These are phyloP conservation scores for Apistogramma diplotaenia DNA, from an alignment of 2,113 vertebrate genomes.

Conservation along the genomic window DNA sequence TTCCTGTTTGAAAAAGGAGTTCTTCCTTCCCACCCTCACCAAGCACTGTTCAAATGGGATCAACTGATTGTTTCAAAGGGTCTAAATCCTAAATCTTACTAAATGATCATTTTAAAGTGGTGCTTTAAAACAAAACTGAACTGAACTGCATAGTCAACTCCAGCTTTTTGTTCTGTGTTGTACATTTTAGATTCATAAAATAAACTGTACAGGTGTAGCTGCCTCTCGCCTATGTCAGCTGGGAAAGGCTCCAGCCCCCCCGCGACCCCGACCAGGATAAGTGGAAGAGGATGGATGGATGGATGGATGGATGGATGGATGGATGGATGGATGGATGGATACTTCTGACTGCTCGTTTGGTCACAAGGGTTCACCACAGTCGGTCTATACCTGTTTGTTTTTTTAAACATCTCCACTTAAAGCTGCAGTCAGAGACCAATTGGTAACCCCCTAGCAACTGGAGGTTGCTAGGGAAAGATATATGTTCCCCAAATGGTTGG, in stretches of 20 bases:
- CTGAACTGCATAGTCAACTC: too few relatives aligned
- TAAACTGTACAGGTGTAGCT: too few relatives aligned
- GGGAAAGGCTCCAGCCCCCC: too few relatives aligned
- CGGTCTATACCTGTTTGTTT: background rate
- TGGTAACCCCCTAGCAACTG: background rate
- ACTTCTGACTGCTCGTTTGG: background rate
- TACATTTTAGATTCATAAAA: too few relatives aligned
- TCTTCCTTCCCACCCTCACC: background rate
- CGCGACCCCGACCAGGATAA: too few relatives aligned
- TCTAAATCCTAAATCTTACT: too few relatives aligned
- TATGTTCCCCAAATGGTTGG: background rate
- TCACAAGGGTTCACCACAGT: background rate
- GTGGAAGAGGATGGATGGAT: too few relatives aligned
- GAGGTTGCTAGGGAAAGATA: background rate
- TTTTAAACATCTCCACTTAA: background rate
- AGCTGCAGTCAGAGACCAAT: background rate
- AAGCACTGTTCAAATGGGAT: background rate
- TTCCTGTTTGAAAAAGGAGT: background rate
- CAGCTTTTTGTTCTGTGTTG: background rate
- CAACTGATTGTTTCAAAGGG: background rate
- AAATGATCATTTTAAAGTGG: too few relatives aligned
- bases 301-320: too few relatives aligned
- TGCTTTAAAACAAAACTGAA: too few relatives aligned
- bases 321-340: too few relatives aligned
- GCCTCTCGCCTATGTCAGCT: too few relatives aligned